Evolutionary conservation across 2,888 invertebrate genomes (phyloP), one percentile per base, ranked within the genome.

Genomic region (Epistrophe eligans): DNA sequence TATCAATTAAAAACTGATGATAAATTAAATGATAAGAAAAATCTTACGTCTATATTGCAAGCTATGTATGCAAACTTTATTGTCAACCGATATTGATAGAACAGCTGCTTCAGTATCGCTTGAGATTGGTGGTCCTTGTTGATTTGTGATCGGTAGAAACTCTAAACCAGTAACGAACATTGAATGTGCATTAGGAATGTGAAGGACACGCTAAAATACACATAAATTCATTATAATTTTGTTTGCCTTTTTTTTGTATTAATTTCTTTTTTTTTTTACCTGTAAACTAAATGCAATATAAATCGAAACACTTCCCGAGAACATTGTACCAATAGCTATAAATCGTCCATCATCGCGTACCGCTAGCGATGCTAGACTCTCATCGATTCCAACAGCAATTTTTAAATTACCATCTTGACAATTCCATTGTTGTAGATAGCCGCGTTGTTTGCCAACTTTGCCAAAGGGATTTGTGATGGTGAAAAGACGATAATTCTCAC

Each of bases 121-220:
- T 19, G 96, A 95, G 83, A 97, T 95, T 57, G 96, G 94, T 58
- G 96, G 95, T 32, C 95, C 95, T 91, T 97, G 96, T 88, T 94
- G 93, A 90, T 94, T 94, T 13, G 94, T 94, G 84, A 95, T 95
- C 38, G 98, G 97, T 90, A 99, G 94, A 94, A 99, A 99, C 94
- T 97, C 97, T 89, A 99, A 94, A 13, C 98, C 99, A 71, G 99
- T 99, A 88, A 99, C 97, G 94, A 99, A 99, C 96, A 98, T 98
- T 91, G 96, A 97, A 94, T 99, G 99, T 87, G 97, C 98, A 91
- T 95, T 95, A 89, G 95, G 94, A 91, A 98, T 95, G 93, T 96
- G 96, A 90, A 98, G 94, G 88, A 98, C 95, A 90, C 96, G 95
- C 97, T 98, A 93, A 6, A 93, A 92, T 89, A 88, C 72, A 50